Conservation (phyloP, 2,113 vertebrate genomes). For the Rhagologus leucostigma region DNA sequence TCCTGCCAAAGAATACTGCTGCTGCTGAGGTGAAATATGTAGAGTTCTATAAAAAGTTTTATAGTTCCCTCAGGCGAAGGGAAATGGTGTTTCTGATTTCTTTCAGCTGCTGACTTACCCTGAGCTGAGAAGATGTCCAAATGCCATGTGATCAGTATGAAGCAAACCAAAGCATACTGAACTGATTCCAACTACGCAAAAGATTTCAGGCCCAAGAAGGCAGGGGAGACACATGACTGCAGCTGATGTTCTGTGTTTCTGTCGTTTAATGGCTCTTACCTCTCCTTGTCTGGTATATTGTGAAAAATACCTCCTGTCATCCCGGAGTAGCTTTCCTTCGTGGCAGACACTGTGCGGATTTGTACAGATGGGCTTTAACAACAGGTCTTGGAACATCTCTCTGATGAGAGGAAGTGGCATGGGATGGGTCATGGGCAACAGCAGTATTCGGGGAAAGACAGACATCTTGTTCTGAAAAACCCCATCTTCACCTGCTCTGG, state of each 20-base stretch:
- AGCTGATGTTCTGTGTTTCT: not conserved
- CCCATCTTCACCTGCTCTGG: not conserved
- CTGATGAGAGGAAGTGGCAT: not conserved
- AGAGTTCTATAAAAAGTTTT: not conserved
- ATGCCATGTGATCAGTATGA: accelerated
- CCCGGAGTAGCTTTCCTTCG: accelerated
- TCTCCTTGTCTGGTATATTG: not conserved
- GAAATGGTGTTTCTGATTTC: not conserved
- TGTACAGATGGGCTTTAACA: not conserved
- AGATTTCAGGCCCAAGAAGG: not conserved
- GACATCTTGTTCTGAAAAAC: not conserved
- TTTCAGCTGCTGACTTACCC: not conserved
- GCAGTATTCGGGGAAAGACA: not conserved
- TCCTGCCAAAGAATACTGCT: not conserved
- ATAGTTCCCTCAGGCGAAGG: not conserved
- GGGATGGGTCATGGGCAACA: not conserved
- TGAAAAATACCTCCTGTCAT: not conserved
- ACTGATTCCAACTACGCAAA: not conserved
- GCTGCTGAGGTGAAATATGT: not conserved
- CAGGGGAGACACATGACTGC: not conserved
- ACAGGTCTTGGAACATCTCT: not conserved
- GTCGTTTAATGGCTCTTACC: not conserved
- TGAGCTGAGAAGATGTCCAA: not conserved
- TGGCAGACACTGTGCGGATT: not conserved
- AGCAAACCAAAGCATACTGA: not conserved